Percentiles rank a stretch among this genome's conserved stretches.
phyloP scores from a whole-genome alignment of 2,888 invertebrate genomes.

The Drosophila parthenogenetica region DNA sequence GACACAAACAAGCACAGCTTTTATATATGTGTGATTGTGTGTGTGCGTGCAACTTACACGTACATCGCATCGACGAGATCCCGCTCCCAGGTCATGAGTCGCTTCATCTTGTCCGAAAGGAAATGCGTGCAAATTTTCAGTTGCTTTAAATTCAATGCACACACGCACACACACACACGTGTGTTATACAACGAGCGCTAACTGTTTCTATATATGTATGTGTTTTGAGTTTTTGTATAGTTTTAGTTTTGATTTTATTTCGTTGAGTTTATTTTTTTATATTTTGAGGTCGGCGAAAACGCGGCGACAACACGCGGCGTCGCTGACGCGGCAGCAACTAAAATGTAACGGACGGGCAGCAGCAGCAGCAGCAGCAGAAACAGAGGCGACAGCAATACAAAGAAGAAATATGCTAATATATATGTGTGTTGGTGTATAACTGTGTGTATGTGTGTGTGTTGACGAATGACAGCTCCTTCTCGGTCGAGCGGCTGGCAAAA shows the following conservation, averaged over 20 bases:
- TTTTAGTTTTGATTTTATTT: conserved; percentile 18
- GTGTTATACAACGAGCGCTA: conserved; percentile 46
- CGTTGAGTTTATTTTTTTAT: conserved; percentile 40
- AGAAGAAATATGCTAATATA: conserved; percentile 40
- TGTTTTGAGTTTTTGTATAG: background rate
- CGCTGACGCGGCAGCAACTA: conserved; percentile 58
- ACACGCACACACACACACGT: conserved; percentile 42
- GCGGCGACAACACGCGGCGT: conserved; percentile 67
- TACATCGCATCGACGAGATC: conserved; percentile 83
- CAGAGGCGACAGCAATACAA: conserved; percentile 47
- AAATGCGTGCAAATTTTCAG: conserved; percentile 50
- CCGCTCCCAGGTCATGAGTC: conserved; percentile 83
- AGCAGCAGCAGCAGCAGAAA: conserved; percentile 40
- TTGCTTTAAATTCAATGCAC: conserved; percentile 48
- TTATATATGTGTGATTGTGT: conserved; percentile 13
- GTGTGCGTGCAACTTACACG: conserved; percentile 75
- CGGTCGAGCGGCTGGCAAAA: conserved; percentile 55
- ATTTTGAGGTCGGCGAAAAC: conserved; percentile 62
- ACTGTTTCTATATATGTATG: conserved; percentile 8
- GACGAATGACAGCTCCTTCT: conserved; percentile 54
- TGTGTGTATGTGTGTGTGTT: conserved; percentile 24
- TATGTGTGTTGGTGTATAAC: conserved; percentile 13
- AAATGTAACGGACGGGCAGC: conserved; percentile 58
- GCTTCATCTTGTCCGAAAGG: conserved; percentile 77
- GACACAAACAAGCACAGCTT: conserved; percentile 13